Evolutionary conservation across 2,888 invertebrate species (phyloP), one percentile per base, ranked within the genome.

Genomic region (Oxycera nigricornis): DNA sequence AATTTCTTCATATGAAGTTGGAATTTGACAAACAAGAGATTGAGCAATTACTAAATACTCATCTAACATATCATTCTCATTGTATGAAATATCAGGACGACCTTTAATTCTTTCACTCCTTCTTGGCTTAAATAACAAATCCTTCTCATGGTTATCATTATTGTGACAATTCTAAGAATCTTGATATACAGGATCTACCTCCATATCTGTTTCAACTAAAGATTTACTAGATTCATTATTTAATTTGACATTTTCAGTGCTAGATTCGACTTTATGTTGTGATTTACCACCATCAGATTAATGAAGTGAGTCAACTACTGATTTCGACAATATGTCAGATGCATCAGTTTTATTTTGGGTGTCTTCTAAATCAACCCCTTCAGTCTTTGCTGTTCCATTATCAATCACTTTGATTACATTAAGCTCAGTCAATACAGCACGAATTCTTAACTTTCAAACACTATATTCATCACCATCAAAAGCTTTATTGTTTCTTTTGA

Each of bases 391-490:
- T 24, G 22, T 9, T 26, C 55, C 57, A 1, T 39, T 39, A 59
- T 76, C 74, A 14, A 72, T 26, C 20, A 74, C 72, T 11, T 65
- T 31, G n/a, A 72, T 30, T 2, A 74, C 50, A 31, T 76, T 22
- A 14, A 55, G 35, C 61, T 74, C 76, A 11, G 62, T 70, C 7
- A 76, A 11, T 24, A 76, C 46, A 6, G 61, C 30, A 39, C 41
- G 46, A 4, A 76, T 57, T 2, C 73, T 55, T 28, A 76, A 74
- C 57, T 76, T 76, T 74, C 76, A 76, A 7, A 74, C 70, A 35
- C 62, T 31, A 41, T 72, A 76, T 30, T 72, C 72, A 17, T 76
- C 76, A 1, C 74, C 73, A 20, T 76, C 65, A 57, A 75, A 76
- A 28, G 50, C 35, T n/a, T n/a, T 26, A 50, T 39, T 62, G 22